These are phyloP conservation scores for Choristoneura fumiferana DNA, from an alignment of 1,140 invertebrate species.

Conservation along the genomic window DNA sequence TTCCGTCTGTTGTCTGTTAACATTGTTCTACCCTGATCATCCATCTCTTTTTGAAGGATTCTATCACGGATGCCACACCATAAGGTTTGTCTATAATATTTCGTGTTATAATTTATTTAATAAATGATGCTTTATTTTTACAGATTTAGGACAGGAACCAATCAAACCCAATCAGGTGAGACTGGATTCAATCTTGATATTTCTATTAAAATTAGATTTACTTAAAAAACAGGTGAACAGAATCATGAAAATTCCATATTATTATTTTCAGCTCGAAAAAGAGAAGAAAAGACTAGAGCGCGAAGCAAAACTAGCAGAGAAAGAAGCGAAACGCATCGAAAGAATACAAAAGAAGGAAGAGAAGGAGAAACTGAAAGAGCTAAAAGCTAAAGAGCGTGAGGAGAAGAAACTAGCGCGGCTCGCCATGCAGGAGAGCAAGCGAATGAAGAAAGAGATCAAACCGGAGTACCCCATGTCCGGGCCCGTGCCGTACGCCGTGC, in stretches of 20 bases:
- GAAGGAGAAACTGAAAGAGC: constrained; percentile 79
- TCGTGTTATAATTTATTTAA: neutral
- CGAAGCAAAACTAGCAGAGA: constrained; percentile 77
- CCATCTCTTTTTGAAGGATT: too few species aligned
- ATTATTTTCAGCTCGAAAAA: constrained; percentile 50
- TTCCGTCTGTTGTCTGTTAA: too few species aligned
- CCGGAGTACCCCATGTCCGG: constrained; percentile 23
- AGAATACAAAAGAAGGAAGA: constrained; percentile 81
- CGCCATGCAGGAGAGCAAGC: constrained; percentile 65
- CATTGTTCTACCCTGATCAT: too few species aligned
- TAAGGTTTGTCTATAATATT: too few species aligned
- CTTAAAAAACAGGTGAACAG: too few species aligned
- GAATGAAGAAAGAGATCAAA: constrained; percentile 57
- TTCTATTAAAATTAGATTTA: too few species aligned
- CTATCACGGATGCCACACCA: too few species aligned
- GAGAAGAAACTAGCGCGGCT: constrained; percentile 67
- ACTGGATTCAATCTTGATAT: too few species aligned
- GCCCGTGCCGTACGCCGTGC: neutral
- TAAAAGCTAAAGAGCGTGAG: constrained; percentile 71
- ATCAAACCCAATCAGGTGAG: constrained; percentile 56
- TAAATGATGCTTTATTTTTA: constrained; percentile 24
- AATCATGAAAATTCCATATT: too few species aligned
- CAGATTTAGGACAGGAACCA: constrained; percentile 59
- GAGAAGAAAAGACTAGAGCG: constrained; percentile 71
- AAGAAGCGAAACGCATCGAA: constrained; percentile 80